phyloP scores from a whole-genome alignment of 1,140 invertebrate species.

The Diplogasteroides magnus region DNA sequence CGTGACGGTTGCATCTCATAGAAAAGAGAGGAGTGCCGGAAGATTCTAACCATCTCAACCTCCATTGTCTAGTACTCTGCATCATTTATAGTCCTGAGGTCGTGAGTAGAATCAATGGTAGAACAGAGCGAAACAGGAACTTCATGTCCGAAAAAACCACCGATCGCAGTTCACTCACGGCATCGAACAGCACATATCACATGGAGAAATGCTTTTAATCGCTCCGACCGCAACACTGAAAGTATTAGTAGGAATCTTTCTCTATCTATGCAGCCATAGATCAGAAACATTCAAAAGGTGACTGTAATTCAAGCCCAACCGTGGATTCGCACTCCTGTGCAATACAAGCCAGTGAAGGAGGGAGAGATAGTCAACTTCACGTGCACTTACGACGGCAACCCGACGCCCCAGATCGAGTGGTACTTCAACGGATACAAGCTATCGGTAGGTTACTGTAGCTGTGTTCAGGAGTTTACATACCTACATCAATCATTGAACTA shows the following conservation, averaged over 20 bases:
- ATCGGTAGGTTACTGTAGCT: slow-evolving; percentile 15
- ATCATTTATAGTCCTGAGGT: no score
- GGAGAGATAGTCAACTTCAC: slow-evolving; percentile 12
- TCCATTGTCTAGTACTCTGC: no score
- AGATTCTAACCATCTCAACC: no score
- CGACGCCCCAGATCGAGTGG: slow-evolving; percentile 28
- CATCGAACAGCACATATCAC: not conserved
- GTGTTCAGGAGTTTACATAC: no score
- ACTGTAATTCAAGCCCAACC: slow-evolving; percentile 15
- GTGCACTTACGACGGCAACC: slow-evolving; percentile 28
- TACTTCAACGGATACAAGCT: slow-evolving; percentile 32
- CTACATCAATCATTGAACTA: no score
- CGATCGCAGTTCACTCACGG: not conserved
- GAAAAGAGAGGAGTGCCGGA: no score
- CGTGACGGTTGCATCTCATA: no score
- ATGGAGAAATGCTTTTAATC: not conserved
- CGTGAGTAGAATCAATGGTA: no score
- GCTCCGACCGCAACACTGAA: no score
- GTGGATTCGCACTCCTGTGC: slow-evolving; percentile 20
- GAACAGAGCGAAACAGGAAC: no score
- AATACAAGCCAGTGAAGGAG: slow-evolving; percentile 21
- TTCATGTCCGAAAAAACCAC: no score
- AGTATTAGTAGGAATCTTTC: no score
- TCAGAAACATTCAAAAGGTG: not conserved
- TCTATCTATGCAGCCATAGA: not conserved